phyloP scores from a whole-genome alignment of 1,140 invertebrate genomes.

The Helicoverpa zea region DNA sequence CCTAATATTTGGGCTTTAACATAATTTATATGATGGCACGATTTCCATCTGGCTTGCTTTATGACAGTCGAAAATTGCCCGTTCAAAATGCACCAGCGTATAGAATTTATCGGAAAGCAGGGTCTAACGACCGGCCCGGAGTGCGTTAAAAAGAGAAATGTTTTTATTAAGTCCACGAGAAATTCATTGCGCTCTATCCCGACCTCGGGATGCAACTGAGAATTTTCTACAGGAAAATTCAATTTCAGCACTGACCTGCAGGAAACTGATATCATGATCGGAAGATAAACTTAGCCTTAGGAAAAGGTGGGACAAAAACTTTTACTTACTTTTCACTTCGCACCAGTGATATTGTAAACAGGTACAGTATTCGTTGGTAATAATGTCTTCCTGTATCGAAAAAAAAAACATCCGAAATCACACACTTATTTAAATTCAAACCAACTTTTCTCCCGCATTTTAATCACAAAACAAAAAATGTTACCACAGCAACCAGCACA shows the following conservation, averaged over 20 bases:
- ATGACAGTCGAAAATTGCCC: constrained; percentile 22
- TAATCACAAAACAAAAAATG: not conserved
- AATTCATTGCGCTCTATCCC: constrained; percentile 10
- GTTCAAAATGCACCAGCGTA: constrained; percentile 7
- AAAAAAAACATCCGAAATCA: too few species aligned
- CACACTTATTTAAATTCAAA: not conserved
- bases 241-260: not conserved
- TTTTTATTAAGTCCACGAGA: constrained; percentile 23
- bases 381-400: too few species aligned
- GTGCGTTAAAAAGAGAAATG: constrained; percentile 26
- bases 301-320: not conserved
- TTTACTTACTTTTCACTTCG: too few species aligned
- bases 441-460: not conserved
- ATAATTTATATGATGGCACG: not conserved
- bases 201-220: not conserved
- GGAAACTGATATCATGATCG: not conserved
- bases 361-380: too few species aligned
- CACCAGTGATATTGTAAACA: too few species aligned
- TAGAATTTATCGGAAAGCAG: constrained; percentile 9
- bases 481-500: not conserved
- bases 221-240: not conserved
- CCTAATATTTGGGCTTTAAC: too few species aligned
- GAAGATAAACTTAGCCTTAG: not conserved
- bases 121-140: constrained; percentile 16
- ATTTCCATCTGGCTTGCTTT: not conserved